Conservation (phyloP, 1,140 invertebrate genomes). For the Sweltsa coloradensis region DNA sequence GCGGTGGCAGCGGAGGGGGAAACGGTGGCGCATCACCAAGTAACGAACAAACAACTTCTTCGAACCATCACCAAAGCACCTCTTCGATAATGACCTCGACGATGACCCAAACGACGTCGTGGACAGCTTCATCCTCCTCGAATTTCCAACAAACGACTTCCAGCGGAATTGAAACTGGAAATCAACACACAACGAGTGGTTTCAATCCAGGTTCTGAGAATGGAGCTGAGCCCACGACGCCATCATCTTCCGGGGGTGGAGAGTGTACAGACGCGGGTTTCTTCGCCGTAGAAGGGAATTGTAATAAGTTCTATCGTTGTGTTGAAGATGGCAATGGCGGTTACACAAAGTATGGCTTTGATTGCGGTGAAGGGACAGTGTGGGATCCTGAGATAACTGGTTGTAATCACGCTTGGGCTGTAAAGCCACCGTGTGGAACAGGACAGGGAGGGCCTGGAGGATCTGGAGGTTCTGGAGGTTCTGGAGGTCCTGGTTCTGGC, state of each 20-base stretch:
- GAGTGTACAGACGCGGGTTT: slow-evolving; percentile 35
- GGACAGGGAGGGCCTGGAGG: not conserved
- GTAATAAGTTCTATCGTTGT: slow-evolving; percentile 31
- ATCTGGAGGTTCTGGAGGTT: not conserved
- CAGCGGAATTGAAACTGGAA: too few species aligned
- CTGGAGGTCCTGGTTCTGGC: too few species aligned
- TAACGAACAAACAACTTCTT: not conserved
- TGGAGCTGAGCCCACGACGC: too few species aligned
- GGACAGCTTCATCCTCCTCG: not conserved
- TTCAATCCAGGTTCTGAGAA: too few species aligned
- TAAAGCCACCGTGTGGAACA: slow-evolving; percentile 15
- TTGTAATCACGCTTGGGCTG: slow-evolving; percentile 52
- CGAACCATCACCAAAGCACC: too few species aligned
- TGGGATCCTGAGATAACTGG: slow-evolving; percentile 51
- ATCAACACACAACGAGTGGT: not conserved
- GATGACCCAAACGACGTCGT: not conserved
- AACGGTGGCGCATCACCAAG: not conserved
- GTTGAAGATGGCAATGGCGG: slow-evolving; percentile 26
- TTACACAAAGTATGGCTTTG: slow-evolving; percentile 44
- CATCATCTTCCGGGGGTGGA: too few species aligned
- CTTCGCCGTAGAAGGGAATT: slow-evolving; percentile 31
- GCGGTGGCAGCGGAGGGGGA: not conserved
- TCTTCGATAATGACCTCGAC: too few species aligned
- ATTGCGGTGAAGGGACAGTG: slow-evolving; percentile 53
- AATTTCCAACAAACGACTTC: too few species aligned